These are phyloP conservation scores for Martes flavigula DNA, from an alignment of 2,797 vertebrate species.

Conservation along the genomic window DNA sequence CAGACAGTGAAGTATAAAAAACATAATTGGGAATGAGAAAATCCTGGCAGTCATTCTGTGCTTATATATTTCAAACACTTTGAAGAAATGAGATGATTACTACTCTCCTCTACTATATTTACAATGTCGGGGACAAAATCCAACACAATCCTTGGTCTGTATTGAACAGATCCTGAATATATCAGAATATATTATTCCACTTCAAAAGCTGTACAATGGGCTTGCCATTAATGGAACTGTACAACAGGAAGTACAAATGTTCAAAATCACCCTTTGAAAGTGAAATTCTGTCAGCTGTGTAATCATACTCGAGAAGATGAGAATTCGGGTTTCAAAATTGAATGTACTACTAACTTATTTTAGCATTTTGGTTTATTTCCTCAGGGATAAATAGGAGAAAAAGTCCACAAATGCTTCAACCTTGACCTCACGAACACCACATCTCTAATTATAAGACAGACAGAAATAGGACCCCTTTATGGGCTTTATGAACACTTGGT, in stretches of 20 bases:
- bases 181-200: not conserved
- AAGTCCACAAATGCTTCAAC: not conserved
- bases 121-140: not conserved
- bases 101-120: not conserved
- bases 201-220: not conserved
- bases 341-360: not conserved
- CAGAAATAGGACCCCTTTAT: not conserved
- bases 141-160: not conserved
- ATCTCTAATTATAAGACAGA: not conserved
- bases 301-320: not conserved
- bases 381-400: not conserved
- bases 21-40: not conserved
- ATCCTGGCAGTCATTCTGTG: not conserved
- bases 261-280: not conserved
- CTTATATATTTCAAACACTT: not conserved
- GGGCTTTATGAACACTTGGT: not conserved
- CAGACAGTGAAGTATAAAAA: not conserved
- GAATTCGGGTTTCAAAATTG: not conserved
- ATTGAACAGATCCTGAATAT: not conserved
- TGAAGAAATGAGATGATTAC: not conserved
- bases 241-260: not conserved
- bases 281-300: not conserved
- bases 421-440: not conserved
- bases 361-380: conserved; percentile 14
- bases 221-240: not conserved